These are phyloP conservation scores for Dufourea novaeangliae DNA, from an alignment of 1,140 invertebrate genomes.

Conservation along the genomic window DNA sequence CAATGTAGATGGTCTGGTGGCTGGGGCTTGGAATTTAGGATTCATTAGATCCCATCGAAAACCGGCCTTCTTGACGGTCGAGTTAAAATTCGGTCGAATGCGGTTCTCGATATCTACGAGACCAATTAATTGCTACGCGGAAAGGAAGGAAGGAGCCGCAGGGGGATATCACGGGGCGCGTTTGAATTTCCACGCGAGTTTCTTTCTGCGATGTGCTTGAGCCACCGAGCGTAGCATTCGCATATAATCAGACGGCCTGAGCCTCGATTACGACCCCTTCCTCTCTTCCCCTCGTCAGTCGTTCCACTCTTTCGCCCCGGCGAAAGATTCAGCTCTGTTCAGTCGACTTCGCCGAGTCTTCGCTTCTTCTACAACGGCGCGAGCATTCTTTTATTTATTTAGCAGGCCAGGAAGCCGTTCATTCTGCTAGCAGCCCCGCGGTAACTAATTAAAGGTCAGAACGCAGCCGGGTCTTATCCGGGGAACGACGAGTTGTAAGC, in stretches of 20 bases:
- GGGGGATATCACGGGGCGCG: constrained; percentile 56
- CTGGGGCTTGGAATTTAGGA: not conserved
- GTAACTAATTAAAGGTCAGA: constrained; percentile 79
- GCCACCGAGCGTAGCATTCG: constrained; percentile 66
- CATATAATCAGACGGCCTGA: constrained; percentile 63
- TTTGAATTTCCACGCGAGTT: constrained; percentile 67
- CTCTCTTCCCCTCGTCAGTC: not conserved
- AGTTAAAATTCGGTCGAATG: constrained; percentile 61
- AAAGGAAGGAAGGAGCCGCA: constrained; percentile 57
- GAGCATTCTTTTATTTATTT: constrained; percentile 77
- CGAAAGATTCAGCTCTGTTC: not conserved
- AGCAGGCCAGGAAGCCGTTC: constrained; percentile 77
- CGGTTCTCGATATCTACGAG: constrained; percentile 13
- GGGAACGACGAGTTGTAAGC: constrained; percentile 69
- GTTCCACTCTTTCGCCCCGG: not conserved
- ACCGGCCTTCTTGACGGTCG: constrained; percentile 33
- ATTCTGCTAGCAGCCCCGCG: constrained; percentile 69
- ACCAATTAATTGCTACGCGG: constrained; percentile 64
- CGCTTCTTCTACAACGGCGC: constrained; percentile 56
- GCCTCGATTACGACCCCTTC: constrained; percentile 58
- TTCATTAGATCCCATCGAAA: constrained; percentile 27
- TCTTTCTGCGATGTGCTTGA: constrained; percentile 65
- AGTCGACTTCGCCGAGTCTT: constrained; percentile 44
- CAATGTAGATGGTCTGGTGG: not conserved
- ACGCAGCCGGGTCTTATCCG: constrained; percentile 65